A percentile compares a stretch with the other conserved stretches of the same genome.
These are phyloP conservation scores for Prolemur simus DNA, from an alignment of 2,113 vertebrate species.

Conservation along the genomic window DNA sequence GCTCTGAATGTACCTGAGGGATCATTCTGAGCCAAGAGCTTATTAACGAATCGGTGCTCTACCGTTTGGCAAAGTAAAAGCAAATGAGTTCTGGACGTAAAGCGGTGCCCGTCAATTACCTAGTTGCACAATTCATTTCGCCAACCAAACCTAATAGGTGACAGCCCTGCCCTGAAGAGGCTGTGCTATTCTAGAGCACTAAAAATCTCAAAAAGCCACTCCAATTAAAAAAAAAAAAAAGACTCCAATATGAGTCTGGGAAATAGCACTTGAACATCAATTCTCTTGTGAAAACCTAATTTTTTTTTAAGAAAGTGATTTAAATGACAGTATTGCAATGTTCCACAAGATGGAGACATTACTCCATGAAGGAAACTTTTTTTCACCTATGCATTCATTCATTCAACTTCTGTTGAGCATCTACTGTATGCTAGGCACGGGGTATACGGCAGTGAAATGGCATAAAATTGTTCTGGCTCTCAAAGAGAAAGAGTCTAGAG, in stretches of 20 bases:
- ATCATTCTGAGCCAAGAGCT: neutral
- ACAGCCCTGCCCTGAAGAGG: neutral
- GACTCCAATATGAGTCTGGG: neutral
- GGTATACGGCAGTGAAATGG: neutral
- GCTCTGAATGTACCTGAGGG: neutral
- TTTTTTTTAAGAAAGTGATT: neutral
- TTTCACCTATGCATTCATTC: neutral
- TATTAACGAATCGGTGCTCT: neutral
- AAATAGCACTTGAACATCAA: neutral
- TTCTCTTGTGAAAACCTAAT: neutral
- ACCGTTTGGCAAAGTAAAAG: neutral
- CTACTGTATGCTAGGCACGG: neutral
- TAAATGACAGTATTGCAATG: neutral
- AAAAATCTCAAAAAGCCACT: neutral
- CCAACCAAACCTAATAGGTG: neutral
- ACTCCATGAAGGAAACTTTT: slow-evolving; percentile 17
- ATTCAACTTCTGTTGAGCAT: neutral
- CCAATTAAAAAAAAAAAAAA: neutral
- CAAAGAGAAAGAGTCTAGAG: neutral
- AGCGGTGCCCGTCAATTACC: neutral
- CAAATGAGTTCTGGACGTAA: neutral
- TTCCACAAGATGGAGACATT: slow-evolving; percentile 60
- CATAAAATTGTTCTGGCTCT: neutral
- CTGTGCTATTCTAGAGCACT: neutral
- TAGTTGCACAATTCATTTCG: neutral